A percentile compares a stretch with the other conserved stretches of the same genome.
These are phyloP conservation scores for Pygoscelis adeliae DNA, from an alignment of 2,113 vertebrate genomes.

Conservation along the genomic window DNA sequence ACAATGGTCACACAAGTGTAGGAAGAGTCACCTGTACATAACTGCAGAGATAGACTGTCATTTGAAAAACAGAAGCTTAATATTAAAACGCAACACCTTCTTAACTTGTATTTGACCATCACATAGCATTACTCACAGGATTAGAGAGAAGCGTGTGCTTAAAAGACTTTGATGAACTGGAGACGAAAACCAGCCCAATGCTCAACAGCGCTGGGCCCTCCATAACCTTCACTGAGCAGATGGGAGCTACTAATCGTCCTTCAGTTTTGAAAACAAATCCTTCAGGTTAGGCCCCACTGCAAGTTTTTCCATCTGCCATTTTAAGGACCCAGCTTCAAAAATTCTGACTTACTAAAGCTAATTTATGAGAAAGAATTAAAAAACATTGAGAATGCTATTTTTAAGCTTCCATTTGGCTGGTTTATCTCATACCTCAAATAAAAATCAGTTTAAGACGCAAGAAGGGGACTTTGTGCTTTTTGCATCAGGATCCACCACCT, in stretches of 20 bases:
- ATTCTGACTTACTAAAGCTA: background rate
- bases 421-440: background rate
- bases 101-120: background rate
- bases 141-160: background rate
- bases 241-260: background rate
- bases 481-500: background rate
- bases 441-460: background rate
- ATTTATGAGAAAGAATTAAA: background rate
- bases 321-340: background rate
- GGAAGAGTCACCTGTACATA: no score
- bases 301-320: background rate
- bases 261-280: background rate
- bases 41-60: rapidly evolving
- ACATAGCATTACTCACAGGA: background rate
- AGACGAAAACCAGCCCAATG: background rate
- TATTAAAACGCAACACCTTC: background rate
- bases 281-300: background rate
- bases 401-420: background rate
- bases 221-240: background rate
- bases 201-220: background rate
- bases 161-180: background rate
- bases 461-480: background rate
- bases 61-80: background rate
- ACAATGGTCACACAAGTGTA: background rate
- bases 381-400: background rate